Base-by-base conservation (phyloP, 2,888 invertebrate species). In the Eupelmus urozonus region DNA sequence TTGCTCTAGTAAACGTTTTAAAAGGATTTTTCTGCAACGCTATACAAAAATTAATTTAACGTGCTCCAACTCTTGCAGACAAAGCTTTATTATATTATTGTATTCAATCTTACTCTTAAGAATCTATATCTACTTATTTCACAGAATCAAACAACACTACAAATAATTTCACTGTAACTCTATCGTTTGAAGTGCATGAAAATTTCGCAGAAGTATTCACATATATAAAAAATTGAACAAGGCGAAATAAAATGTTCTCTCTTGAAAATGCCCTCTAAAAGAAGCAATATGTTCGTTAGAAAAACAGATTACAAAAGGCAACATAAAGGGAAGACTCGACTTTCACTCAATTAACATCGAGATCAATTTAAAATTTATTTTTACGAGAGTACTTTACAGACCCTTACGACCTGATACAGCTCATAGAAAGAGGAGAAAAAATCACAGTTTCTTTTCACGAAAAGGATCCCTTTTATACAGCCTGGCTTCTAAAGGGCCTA, bases 281-380 rank as follows among this genome's bases (percentile, higher is more conserved):
- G 75, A 51, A 62, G 69, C 57, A 69, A 63, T 70, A 16, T 49
- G 57, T 20, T 63, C 55, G 63, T 57, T 65, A 55, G 27, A 55
- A 40, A 55, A 29, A 70, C 1, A 45, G 42, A 70, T 51, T 51
- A 66, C 51, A 66, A 67, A 55, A 34, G 40, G 13, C 25, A 45
- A 16, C 18, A 78, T 40, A 75, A 66, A 78, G 53, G 78, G 74
- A 75, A 74, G 78, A 78, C 78, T 78, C 78, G 78, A 75, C 74
- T 75, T 70, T 74, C 74, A 53, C 78, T 78, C 74, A 78, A 78
- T 78, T 78, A 78, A 78, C 70, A 78, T 70, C 66, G 70, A 62
- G 67, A 78, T 78, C 74, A 70, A 74, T 78, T 74, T 45, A 70
- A 71, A 78, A 74, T 70, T 78, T 74, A 62, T 63, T 73, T 69